These are phyloP conservation scores for Bombus pascuorum DNA, from an alignment of 1,140 invertebrate genomes.

Conservation along the genomic window DNA sequence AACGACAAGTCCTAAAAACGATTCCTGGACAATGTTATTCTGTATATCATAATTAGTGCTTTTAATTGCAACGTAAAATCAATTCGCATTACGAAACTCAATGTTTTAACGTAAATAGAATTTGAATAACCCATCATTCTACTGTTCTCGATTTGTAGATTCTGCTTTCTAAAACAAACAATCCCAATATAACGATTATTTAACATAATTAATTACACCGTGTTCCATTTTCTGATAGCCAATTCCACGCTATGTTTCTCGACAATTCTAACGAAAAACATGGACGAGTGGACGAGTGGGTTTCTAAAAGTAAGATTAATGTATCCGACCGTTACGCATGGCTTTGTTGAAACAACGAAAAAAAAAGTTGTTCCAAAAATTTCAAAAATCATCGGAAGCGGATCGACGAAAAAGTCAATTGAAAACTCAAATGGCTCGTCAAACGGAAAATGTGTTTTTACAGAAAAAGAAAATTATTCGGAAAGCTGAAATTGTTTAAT, in stretches of 20 bases:
- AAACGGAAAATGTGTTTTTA: not conserved
- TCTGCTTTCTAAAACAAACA: not conserved
- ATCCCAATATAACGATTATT: not conserved
- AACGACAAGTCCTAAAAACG: not conserved
- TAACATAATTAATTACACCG: not conserved
- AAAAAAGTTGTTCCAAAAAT: slow-evolving; percentile 1
- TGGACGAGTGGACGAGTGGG: too few relatives aligned
- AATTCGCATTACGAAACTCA: not conserved
- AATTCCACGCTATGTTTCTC: not conserved
- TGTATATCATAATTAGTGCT: not conserved
- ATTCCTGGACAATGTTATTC: not conserved
- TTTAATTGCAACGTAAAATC: not conserved
- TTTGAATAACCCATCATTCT: not conserved
- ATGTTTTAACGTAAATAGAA: not conserved
- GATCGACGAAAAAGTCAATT: not conserved
- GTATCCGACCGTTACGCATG: not conserved
- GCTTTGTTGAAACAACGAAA: not conserved
- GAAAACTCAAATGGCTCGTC: too few relatives aligned
- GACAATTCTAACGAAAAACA: not conserved
- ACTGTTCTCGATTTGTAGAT: not conserved
- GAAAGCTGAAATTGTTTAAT: slow-evolving; percentile 18
- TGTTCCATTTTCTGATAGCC: not conserved
- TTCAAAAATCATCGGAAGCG: slow-evolving; percentile 14
- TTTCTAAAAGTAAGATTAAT: not conserved
- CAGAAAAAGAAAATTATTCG: slow-evolving; percentile 20